A percentile compares a stretch with the other conserved stretches of the same genome.
Conservation (phyloP, 2,888 invertebrate genomes). For the Syrista parreyssii region DNA sequence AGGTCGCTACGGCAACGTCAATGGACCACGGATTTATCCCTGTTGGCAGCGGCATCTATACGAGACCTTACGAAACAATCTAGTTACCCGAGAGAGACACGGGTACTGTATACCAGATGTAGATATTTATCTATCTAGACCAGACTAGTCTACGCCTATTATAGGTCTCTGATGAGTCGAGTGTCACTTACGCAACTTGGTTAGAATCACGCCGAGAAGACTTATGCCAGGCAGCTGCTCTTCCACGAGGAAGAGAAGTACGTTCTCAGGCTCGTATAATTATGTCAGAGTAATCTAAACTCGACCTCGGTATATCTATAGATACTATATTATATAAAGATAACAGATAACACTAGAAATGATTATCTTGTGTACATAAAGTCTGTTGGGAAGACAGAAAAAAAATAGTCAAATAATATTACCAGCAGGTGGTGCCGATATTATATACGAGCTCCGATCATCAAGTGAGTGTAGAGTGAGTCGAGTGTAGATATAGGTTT, state of each 20-base stretch:
- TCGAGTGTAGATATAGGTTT: background rate
- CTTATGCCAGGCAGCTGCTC: conserved; percentile 58
- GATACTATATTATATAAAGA: background rate
- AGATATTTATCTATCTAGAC: background rate
- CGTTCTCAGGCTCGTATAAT: conserved; percentile 6
- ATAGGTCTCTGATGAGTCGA: background rate
- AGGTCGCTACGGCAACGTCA: too few species aligned
- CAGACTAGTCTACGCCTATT: background rate
- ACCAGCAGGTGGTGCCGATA: background rate
- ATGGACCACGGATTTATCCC: too few species aligned
- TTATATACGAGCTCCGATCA: background rate
- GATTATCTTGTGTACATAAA: background rate
- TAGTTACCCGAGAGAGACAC: background rate
- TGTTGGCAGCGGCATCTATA: too few species aligned
- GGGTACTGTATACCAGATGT: background rate
- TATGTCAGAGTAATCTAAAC: conserved; percentile 27
- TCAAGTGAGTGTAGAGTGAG: background rate
- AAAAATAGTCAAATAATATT: background rate
- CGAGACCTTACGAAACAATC: too few species aligned
- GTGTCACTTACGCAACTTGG: conserved; percentile 42
- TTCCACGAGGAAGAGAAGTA: conserved; percentile 25
- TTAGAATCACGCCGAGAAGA: conserved; percentile 56
- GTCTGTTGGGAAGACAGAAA: background rate
- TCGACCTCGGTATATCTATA: background rate
- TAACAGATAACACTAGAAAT: background rate